Evolutionary conservation across 2,113 vertebrate genomes (phyloP), one percentile per base, ranked within the genome.

Genomic region (Saccopteryx bilineata): DNA sequence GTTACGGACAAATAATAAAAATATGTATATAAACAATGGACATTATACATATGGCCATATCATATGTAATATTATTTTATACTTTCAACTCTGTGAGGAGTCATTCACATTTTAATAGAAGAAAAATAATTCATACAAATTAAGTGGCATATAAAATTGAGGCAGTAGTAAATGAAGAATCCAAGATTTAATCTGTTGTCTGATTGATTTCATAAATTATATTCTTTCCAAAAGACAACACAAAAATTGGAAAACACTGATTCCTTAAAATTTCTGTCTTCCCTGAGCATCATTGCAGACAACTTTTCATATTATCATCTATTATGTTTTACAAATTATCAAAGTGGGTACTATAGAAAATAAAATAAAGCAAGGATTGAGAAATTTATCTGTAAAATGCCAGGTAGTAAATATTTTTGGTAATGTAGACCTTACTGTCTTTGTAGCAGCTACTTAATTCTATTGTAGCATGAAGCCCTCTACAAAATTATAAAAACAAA

Each of bases 321-420:
- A 68, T n/a, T 10, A n/a, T 60, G 4, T 66, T 80, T 89, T 66
- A 61, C 6, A 93, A 85, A 60, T 86, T 69, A 86, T 46, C 24
- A 85, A 33, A 60, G 5, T 54, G 31, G 54, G 46, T 68, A 2
- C 28, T 50, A 68, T 26, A 68, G 21, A 3, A 3, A 76, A 61
- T 21, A 23, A 81, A 82, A 65, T 50, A 58, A 50, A 79, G 4
- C 28, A 69, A 75, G 5, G 10, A n/a, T 60, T 71, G 48, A 14
- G 12, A 60, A 91, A 75, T 1, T 78, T 31, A 26, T 83, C 21
- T 93, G 14, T 24, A 76, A 66, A 71, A 69, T 17, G 1, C 60
- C 14, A 95, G 56, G 56, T 39, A 90, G n/a, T 39, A 96, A 85
- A 71, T 92, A 31, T 31, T 78, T 90, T 72, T 65, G 61, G 33